Conservation (phyloP, 2,797 vertebrate genomes). For the Dallia pectoralis region DNA sequence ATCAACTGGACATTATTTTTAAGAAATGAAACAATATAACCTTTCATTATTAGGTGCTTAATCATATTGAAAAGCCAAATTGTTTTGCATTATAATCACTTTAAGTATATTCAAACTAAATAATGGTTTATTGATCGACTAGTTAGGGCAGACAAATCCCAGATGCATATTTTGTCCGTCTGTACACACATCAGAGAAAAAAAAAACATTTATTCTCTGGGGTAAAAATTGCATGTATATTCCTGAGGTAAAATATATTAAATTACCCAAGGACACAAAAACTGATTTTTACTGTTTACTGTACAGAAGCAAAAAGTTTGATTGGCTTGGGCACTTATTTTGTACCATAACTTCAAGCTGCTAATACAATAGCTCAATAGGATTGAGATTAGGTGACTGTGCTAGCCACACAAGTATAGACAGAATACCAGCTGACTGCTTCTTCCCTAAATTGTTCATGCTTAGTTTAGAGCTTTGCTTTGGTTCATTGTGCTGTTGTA, state of each 20-base stretch:
- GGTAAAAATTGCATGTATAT: background rate
- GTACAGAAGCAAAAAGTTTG: no score
- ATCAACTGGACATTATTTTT: background rate
- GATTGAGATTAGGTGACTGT: no score
- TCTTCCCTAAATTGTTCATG: no score
- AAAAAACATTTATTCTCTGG: background rate
- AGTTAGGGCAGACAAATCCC: background rate
- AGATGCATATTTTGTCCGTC: background rate
- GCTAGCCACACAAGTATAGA: no score
- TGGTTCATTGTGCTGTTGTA: no score
- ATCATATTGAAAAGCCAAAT: slow-evolving; percentile 4
- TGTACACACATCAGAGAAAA: background rate
- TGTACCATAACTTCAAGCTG: no score
- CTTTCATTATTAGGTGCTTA: slow-evolving; percentile 10
- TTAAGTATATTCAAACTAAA: background rate
- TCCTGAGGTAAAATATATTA: background rate
- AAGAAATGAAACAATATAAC: slow-evolving; percentile 12
- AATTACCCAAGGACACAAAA: no score
- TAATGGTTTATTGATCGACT: background rate
- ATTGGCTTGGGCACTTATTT: no score
- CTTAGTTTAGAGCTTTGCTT: no score
- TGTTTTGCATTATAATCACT: background rate
- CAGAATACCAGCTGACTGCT: no score
- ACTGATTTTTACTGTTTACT: no score
- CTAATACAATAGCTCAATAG: no score